Base-by-base conservation (phyloP, 2,113 vertebrate species). In the Rissa tridactyla region DNA sequence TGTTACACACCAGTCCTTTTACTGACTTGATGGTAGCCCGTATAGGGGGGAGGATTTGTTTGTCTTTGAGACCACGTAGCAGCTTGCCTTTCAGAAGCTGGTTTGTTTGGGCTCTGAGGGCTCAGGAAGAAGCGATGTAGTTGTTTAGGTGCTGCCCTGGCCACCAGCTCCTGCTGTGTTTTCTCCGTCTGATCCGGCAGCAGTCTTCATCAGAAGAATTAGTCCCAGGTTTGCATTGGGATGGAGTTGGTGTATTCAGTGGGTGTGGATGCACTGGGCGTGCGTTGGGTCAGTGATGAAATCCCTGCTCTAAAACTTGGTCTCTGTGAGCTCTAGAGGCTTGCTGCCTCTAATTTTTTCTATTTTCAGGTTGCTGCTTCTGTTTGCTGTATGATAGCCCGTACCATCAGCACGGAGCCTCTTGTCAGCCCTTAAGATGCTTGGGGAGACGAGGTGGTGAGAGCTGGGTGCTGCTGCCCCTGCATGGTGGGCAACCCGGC, bases 251-350 rank as follows among this genome's bases (percentile, higher is more conserved):
- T 44, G 36, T 49, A 10, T 26, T 65, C 0, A 3, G 22, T 25
- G 11, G 32, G 8, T 3, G 1, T 69, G 47, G 32, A 36, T 44
- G 46, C 23, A n/a, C 23, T 44, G 19, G 6, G 22, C 15, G n/a
- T 25, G 22, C 0, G 0, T 40, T 0, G 2, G 7, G 1, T 27
- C 4, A 2, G 18, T 40, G 36, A 25, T 85, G 19, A 92, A 71
- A 78, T 23, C 55, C 20, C 18, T n/a, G 8, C 69, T 44, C 46
- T 73, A 30, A 26, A 70, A 34, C 46, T 78, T 0, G 0, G 20
- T 62, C 36, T 49, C 27, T 4, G 0, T 58, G 65, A 78, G 19
- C 57, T 82, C 38, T 20, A 27, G 55, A 13, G 11, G 5, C 55
- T 49, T 84, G 32, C 36, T 40, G 66, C 71, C 71, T 85, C 51